phyloP scores from a whole-genome alignment of 2,797 vertebrate species.

The Trachurus trachurus region DNA sequence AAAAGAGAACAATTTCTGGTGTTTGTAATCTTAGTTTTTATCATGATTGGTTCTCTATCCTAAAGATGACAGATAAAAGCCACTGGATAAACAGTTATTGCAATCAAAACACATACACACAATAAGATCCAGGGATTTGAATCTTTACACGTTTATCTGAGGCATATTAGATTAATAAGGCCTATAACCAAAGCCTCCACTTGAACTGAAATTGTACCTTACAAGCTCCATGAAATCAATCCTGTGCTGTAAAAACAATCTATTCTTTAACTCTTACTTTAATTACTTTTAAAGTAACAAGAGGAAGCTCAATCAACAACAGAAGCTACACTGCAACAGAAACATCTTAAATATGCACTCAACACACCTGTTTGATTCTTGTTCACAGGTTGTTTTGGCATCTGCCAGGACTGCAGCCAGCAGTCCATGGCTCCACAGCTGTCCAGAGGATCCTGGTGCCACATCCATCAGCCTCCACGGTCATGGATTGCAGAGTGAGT shows the following conservation, averaged over 20 bases:
- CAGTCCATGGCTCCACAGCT: background rate
- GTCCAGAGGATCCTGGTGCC: constrained; percentile 38
- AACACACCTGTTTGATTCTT: background rate
- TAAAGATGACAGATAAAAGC: constrained; percentile 5
- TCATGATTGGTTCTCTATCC: constrained; percentile 21
- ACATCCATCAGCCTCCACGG: constrained; percentile 44
- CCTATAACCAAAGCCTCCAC: background rate
- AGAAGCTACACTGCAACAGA: background rate
- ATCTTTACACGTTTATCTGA: background rate
- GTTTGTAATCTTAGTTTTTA: constrained; percentile 18
- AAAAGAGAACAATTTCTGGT: background rate
- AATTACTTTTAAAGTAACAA: background rate
- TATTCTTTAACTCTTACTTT: background rate
- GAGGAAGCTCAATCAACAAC: background rate
- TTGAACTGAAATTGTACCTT: background rate
- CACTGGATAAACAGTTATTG: background rate
- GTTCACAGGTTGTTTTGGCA: constrained; percentile 1
- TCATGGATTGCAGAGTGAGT: constrained; percentile 63
- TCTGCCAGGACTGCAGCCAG: background rate
- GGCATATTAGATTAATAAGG: background rate
- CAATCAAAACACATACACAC: background rate
- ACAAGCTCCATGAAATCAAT: constrained; percentile 6
- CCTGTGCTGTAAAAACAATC: background rate
- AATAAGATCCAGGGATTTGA: background rate
- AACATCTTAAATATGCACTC: background rate